Base-by-base conservation (phyloP, 2,888 invertebrate species). In the Pollenia amentaria region DNA sequence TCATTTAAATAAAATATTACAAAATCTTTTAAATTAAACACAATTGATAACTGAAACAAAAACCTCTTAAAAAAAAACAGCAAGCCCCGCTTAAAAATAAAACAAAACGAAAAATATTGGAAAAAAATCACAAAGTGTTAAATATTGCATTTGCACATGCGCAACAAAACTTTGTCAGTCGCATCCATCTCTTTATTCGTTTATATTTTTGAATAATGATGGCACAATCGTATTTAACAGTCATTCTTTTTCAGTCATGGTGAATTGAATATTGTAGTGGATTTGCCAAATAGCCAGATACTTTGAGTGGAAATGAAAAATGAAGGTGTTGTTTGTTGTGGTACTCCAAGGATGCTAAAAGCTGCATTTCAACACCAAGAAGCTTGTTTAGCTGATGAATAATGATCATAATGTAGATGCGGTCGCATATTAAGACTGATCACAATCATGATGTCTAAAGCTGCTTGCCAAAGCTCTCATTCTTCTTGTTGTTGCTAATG, bases 1-100 rank as follows among this genome's bases (percentile, higher is more conserved):
- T 78, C 81, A 82, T 82, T 82, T 82, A 78, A 79, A 86, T 78
- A 79, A 78, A 75, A 86, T 78, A 79, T 82, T 82, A 69, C 44
- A 44, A 53, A 62, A 81, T 29, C 29, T 29, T 29, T 29, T 29
- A 82, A 46, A 29, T 62, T 51, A 29, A 82, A 69, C 60, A 60
- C 57, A 73, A 79, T 78, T 86, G 78, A 86, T 86, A 86, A 85
- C 38, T 64, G 10, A 7, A 2, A n/a, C 14, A 60, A 57, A 38
- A 60, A 72, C n/a, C 12, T 55, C 10, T 55, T n/a, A 16, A 53
- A 72, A 60, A n/a, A 14, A 65, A 42, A 53, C 3, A 40, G 2
- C n/a, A 10, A 29, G 0, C 7, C 11, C 29, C 29, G 29, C 29
- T 29, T 29, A 0, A 46, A 14, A 70, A 42, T 9, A 14, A 48